Conservation (phyloP, 2,797 vertebrate genomes). For the Helarctos malayanus region DNA sequence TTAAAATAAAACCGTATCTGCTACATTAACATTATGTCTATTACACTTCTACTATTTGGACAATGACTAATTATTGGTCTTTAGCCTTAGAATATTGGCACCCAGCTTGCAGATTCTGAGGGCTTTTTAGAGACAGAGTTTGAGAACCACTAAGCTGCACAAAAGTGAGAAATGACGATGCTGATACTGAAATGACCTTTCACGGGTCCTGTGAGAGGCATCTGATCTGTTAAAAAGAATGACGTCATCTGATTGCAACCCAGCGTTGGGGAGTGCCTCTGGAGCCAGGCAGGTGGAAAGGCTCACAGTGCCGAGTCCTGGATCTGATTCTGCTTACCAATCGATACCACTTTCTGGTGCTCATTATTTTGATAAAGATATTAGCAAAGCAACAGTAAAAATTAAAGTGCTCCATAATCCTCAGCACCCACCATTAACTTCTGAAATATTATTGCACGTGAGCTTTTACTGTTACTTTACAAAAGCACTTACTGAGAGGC, state of each 20-base stretch:
- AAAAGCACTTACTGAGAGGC: constrained; percentile 69
- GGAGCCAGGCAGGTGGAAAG: background rate
- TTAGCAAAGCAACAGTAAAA: constrained; percentile 76
- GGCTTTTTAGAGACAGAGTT: background rate
- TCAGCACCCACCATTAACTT: constrained; percentile 68
- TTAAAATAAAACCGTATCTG: background rate
- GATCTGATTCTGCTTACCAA: constrained; percentile 13
- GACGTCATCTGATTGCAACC: background rate
- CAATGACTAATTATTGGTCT: background rate
- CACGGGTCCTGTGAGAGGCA: background rate
- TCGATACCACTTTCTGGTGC: background rate
- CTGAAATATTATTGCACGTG: constrained; percentile 64
- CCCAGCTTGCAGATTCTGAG: background rate
- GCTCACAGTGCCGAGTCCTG: background rate
- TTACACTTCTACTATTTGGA: background rate
- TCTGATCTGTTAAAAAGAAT: background rate
- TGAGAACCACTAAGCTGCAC: background rate
- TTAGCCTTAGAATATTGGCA: background rate
- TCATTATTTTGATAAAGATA: constrained; percentile 70
- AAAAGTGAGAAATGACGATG: background rate
- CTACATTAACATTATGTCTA: background rate
- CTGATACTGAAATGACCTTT: background rate
- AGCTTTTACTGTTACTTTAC: constrained; percentile 65
- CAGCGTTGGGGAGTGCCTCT: fast-evolving
- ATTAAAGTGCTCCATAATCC: constrained; percentile 53